These are phyloP conservation scores for Chunga burmeisteri DNA, from an alignment of 2,113 vertebrate genomes.

Conservation along the genomic window DNA sequence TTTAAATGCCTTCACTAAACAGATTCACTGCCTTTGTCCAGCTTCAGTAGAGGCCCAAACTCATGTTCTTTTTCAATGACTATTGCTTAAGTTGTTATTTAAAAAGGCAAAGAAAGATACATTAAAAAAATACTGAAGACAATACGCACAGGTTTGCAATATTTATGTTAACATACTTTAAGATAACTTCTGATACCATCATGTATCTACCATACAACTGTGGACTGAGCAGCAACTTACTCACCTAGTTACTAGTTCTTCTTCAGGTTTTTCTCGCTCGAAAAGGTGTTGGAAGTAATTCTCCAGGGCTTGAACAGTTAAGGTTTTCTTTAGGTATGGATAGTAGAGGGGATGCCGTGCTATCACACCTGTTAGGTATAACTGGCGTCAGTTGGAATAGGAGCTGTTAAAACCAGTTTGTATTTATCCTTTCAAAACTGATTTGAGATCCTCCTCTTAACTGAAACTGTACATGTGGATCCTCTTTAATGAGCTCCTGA, in stretches of 20 bases:
- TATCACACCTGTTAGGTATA: conserved; percentile 75
- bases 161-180: not conserved
- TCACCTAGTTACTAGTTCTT: conserved; percentile 78
- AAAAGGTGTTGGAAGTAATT: conserved; percentile 84
- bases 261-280: conserved; percentile 45
- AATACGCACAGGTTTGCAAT: not conserved
- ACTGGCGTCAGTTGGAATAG: not conserved
- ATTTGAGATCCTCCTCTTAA: not conserved
- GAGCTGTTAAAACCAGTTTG: not conserved
- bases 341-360: conserved; percentile 84
- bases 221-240: not conserved
- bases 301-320: conserved; percentile 80
- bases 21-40: not conserved
- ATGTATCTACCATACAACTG: not conserved
- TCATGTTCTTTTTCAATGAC: not conserved
- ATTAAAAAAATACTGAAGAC: not conserved
- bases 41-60: not conserved
- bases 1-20: not conserved
- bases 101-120: not conserved
- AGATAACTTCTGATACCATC: not conserved
- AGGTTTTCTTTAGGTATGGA: conserved; percentile 84
- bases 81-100: not conserved
- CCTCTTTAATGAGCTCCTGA: conserved; percentile 15
- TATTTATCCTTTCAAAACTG: not conserved
- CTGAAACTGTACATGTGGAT: not conserved